A percentile compares a stretch with the other conserved stretches of the same genome.
Conservation (phyloP, 2,113 vertebrate species). For the Vimba vimba region DNA sequence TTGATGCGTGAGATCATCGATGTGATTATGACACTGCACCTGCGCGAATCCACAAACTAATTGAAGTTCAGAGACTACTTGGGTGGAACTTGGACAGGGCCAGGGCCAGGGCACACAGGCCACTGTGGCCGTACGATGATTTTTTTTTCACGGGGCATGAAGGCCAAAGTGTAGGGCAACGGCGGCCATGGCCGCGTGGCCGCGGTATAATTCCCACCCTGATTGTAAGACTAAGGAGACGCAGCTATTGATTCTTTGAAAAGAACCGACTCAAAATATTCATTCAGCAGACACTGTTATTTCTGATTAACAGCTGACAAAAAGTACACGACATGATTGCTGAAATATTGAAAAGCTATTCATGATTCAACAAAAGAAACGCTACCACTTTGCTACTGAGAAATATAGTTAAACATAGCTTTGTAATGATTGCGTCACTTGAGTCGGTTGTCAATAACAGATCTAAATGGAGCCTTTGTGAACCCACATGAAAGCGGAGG, state of each 20-base stretch:
- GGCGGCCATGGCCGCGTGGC: no score
- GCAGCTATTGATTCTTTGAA: background rate
- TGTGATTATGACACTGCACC: no score
- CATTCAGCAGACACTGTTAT: background rate
- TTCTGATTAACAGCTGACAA: background rate
- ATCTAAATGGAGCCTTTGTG: background rate
- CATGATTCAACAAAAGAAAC: background rate
- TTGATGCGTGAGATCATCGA: no score
- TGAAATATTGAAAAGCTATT: background rate
- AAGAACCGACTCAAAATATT: background rate
- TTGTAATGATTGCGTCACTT: background rate
- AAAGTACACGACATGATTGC: background rate
- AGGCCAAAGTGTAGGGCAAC: no score
- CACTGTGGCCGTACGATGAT: no score
- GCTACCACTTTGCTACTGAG: background rate
- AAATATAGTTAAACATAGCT: slow-evolving; percentile 5
- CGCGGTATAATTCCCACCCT: no score
- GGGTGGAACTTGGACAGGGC: no score
- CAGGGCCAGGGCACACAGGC: no score
- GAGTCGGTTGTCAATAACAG: background rate
- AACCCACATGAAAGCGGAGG: background rate
- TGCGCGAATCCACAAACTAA: no score
- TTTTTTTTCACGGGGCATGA: no score
- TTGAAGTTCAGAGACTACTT: no score
- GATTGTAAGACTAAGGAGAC: no score